Conservation (phyloP, 2,113 vertebrate species). For the Callorhinus ursinus region DNA sequence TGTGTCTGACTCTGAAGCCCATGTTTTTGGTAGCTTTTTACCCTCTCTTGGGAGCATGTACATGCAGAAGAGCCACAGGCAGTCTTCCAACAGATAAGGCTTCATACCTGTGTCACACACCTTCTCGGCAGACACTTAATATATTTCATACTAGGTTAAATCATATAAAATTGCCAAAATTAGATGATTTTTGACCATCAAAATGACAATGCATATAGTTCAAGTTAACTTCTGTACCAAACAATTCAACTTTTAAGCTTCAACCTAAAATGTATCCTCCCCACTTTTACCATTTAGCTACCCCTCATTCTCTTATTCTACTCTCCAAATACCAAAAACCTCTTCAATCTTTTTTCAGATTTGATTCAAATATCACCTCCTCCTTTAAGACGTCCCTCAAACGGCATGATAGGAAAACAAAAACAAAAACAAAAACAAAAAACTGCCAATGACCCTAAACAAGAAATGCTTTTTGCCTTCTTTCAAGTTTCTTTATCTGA, state of each 20-base stretch:
- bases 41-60: not conserved
- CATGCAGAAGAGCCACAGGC: not conserved
- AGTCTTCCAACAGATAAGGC: not conserved
- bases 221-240: not conserved
- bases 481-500: not conserved
- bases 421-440: not conserved
- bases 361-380: not conserved
- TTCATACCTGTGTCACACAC: not conserved
- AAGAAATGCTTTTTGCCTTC: not conserved
- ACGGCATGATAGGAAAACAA: not conserved
- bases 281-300: not conserved
- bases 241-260: not conserved
- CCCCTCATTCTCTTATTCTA: not conserved
- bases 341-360: not conserved
- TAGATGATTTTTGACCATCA: not conserved
- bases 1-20: not conserved
- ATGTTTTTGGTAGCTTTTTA: not conserved
- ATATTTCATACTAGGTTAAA: not conserved
- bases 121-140: not conserved
- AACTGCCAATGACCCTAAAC: not conserved
- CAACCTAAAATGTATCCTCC: not conserved
- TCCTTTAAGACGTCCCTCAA: not conserved
- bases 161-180: not conserved
- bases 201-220: not conserved
- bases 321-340: not conserved